Evolutionary conservation across 2,797 vertebrate species (phyloP), one percentile per base, ranked within the genome.

Genomic region (Geotria australis): DNA sequence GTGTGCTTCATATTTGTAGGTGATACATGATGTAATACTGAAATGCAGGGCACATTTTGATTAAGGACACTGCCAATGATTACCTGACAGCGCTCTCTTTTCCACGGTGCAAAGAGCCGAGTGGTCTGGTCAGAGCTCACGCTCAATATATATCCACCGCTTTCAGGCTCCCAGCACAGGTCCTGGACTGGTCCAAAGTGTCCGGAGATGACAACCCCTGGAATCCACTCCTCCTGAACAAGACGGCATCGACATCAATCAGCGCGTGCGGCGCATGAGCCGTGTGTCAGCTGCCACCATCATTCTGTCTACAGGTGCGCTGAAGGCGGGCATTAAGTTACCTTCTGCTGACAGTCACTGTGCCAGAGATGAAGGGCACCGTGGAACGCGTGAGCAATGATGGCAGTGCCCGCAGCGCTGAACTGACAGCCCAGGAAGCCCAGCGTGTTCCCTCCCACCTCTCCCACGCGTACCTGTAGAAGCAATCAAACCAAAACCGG

Each of bases 351-450:
- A 15, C 68, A 47, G 62, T 73, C 64, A 65, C 73, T 77, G 65
- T 73, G 77, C 91, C 91, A 98, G 61, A 98, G 79, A 68, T 96
- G 88, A 46, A 98, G 64, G 0, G 89, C 89, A 64, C 91, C 91
- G 1, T 98, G 85, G 65, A 91, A 96, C 60, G 83, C 80, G 38
- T 94, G 84, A 64, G 84, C 83, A 45, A 91, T 2, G 47, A 98
- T 79, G 83, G 79, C 79, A 10, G 74, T 77, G 48, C 82, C 83
- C 61, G 93, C 78, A 2, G 79, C 80, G 66, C 72, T 85, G 70
- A 95, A 85, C 63, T 91, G 86, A 68, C 88, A 86, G 64, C 84
- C 83, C 47, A 79, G 80, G 75, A 96, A 98, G 59, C 91, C 89
- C 66, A 96, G 69, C 2, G 88, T 98, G 72, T 91, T 95, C 62